Evolutionary conservation across 2,888 invertebrate species (phyloP).

Genomic region (Acanthoscelides obtectus): DNA sequence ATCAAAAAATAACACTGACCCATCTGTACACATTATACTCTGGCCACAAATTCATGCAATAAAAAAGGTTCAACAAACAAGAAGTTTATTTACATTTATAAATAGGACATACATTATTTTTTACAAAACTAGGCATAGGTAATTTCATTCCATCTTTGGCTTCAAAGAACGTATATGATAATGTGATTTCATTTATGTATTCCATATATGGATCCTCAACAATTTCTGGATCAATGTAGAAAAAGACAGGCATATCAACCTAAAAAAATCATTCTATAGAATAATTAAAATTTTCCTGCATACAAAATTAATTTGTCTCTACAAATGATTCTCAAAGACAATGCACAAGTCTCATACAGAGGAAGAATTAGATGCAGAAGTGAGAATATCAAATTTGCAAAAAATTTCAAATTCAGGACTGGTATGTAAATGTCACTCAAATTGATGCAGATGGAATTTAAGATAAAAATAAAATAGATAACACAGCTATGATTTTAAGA

Average conservation of each 20-base stretch:
- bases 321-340: too few relatives aligned
- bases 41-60: slow-evolving; percentile 8
- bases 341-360: too few relatives aligned
- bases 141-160: slow-evolving; percentile 77
- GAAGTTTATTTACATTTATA: slow-evolving; percentile 9
- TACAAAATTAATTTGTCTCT: too few relatives aligned
- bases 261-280: slow-evolving; percentile 44
- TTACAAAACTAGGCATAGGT: slow-evolving; percentile 62
- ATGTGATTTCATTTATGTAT: slow-evolving; percentile 74
- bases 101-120: too few relatives aligned
- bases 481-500: too few relatives aligned
- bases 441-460: too few relatives aligned
- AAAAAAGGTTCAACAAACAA: slow-evolving; percentile 8
- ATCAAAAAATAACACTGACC: background rate
- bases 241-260: slow-evolving; percentile 99
- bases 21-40: background rate
- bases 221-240: slow-evolving; percentile 97
- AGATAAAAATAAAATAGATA: too few relatives aligned
- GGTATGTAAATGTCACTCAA: too few relatives aligned
- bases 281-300: too few relatives aligned
- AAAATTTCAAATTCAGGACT: too few relatives aligned
- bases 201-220: slow-evolving; percentile 88
- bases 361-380: too few relatives aligned
- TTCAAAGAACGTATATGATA: slow-evolving; percentile 98
- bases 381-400: too few relatives aligned